These are phyloP conservation scores for Tiliqua scincoides DNA, from an alignment of 2,113 vertebrate genomes.

Conservation along the genomic window DNA sequence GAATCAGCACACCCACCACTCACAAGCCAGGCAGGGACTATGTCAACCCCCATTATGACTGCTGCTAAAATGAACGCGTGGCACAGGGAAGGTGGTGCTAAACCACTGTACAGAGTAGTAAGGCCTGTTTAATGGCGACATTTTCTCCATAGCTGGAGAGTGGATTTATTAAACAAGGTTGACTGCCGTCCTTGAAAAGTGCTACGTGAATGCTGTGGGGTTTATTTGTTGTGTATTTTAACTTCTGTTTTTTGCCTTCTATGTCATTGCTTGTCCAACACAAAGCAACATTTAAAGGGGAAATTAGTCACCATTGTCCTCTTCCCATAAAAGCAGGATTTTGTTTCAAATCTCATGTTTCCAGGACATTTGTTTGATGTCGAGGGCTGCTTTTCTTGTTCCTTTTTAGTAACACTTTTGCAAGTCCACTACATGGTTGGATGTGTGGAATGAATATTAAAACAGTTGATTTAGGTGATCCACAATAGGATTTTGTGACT, in stretches of 20 bases:
- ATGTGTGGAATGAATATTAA: neutral
- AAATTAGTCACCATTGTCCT: neutral
- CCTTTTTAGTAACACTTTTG: neutral
- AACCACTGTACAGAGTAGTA: neutral
- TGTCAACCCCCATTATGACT: neutral
- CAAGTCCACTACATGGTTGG: neutral
- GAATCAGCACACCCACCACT: neutral
- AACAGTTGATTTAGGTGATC: too few relatives aligned
- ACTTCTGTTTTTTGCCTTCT: neutral
- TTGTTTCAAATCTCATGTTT: neutral
- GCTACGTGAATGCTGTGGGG: neutral
- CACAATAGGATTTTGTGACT: too few relatives aligned
- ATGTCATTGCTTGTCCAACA: slow-evolving; percentile 33
- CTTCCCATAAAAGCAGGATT: neutral
- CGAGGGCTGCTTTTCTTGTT: neutral
- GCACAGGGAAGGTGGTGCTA: neutral
- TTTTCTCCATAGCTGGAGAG: accelerated
- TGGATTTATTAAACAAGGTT: neutral
- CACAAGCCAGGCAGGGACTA: neutral
- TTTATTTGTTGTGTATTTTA: neutral
- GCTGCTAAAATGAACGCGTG: neutral
- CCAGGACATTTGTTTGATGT: neutral
- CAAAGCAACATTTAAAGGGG: neutral
- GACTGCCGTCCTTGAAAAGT: neutral
- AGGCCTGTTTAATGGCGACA: neutral